Percentiles rank a stretch among this genome's conserved stretches.
Evolutionary conservation across 2,113 vertebrate species (phyloP).

Genomic region (Caretta caretta): DNA sequence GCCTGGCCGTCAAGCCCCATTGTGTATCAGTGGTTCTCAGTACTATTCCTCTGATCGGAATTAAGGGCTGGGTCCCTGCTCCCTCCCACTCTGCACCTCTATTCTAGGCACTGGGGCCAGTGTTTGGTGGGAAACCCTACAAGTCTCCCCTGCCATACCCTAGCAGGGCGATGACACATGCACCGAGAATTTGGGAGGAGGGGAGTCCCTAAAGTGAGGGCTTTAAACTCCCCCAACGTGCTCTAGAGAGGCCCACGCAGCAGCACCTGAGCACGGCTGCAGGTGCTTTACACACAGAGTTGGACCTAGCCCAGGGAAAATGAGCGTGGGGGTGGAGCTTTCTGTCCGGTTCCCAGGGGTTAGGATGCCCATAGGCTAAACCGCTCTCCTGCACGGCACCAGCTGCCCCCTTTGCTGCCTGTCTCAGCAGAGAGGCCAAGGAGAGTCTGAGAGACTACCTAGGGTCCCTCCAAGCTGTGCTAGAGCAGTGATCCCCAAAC

Average conservation of each 20-base stretch:
- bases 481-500: too few relatives aligned
- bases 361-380: rapidly evolving
- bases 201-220: neutral
- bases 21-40: rapidly evolving
- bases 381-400: neutral
- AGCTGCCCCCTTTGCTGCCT: neutral
- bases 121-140: neutral
- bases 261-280: neutral
- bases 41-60: rapidly evolving
- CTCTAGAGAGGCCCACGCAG: neutral
- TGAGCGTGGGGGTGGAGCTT: neutral
- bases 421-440: neutral
- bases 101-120: neutral
- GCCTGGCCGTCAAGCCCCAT: too few relatives aligned
- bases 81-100: neutral
- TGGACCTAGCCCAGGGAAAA: neutral
- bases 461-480: neutral
- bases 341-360: neutral
- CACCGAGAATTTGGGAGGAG: neutral
- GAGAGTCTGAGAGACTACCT: neutral
- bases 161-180: neutral
- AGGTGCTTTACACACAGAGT: neutral
- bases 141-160: neutral
- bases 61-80: neutral
- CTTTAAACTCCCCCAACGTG: neutral